Evolutionary conservation across 2,888 invertebrate species (phyloP).

Genomic region (Rapana venosa): DNA sequence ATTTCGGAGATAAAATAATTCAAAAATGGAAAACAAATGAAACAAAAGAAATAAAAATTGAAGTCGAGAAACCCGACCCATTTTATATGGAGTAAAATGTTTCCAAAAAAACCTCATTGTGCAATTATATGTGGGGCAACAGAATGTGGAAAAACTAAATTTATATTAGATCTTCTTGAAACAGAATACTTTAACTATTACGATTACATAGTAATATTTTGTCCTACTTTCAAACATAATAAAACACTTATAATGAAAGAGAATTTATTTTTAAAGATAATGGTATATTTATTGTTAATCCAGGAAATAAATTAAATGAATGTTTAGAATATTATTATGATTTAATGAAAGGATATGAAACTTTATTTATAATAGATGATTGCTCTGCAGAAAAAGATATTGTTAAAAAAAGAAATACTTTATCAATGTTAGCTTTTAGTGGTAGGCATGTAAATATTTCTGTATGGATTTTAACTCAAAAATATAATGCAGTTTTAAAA

Average conservation of each 20-base stretch:
- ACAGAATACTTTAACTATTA: not conserved
- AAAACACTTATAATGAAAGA: not conserved
- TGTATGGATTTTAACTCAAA: not conserved
- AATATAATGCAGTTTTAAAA: not conserved
- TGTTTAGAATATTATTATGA: slow-evolving; percentile 18
- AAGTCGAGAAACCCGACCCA: not conserved
- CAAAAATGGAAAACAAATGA: slow-evolving; percentile 13
- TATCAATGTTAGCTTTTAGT: slow-evolving; percentile 11
- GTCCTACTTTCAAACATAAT: slow-evolving; percentile 18
- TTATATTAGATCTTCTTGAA: slow-evolving; percentile 11
- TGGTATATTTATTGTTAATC: not conserved
- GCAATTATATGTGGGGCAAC: slow-evolving; percentile 18
- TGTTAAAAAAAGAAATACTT: slow-evolving; percentile 18
- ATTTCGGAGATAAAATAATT: not conserved
- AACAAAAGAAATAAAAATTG: not conserved
- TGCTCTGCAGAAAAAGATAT: not conserved
- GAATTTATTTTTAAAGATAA: slow-evolving; percentile 11
- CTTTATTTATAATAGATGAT: not conserved
- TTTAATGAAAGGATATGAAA: slow-evolving; percentile 10
- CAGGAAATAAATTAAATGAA: slow-evolving; percentile 6
- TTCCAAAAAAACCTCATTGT: not conserved
- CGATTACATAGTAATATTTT: not conserved
- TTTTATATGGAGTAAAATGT: slow-evolving; percentile 18
- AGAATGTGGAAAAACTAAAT: slow-evolving; percentile 7
- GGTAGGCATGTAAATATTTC: not conserved